phyloP scores from a whole-genome alignment of 2,888 invertebrate species.

The Anoplius nigerrimus region DNA sequence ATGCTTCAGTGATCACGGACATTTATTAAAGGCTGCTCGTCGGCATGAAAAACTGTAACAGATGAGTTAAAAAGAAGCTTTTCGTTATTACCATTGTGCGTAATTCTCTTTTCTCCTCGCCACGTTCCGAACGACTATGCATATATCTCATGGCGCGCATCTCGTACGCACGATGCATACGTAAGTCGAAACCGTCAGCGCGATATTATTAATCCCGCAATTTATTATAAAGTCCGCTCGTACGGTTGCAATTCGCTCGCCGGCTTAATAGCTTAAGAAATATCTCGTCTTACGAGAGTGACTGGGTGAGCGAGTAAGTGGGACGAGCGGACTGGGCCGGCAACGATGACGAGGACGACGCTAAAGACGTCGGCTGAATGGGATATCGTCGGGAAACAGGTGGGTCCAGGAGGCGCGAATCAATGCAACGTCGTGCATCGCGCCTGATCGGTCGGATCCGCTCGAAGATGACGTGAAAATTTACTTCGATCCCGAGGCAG shows the following conservation, averaged over 20 bases:
- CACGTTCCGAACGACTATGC: slow-evolving; percentile 3
- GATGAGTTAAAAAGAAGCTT: no score
- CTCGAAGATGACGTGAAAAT: no score
- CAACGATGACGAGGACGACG: not conserved
- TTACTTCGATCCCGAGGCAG: no score
- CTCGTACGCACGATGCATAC: slow-evolving; percentile 8
- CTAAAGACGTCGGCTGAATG: slow-evolving; percentile 13
- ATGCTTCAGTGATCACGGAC: no score
- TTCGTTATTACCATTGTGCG: no score
- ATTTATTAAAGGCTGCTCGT: no score
- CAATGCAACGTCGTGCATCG: slow-evolving; percentile 9
- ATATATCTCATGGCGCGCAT: no score
- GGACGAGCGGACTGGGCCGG: slow-evolving; percentile 37
- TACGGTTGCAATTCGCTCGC: slow-evolving; percentile 25
- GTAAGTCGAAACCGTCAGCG: slow-evolving; percentile 30
- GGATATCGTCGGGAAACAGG: slow-evolving; percentile 11
- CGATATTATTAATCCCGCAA: slow-evolving; percentile 35
- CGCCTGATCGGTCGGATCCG: slow-evolving; percentile 11
- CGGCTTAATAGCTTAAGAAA: slow-evolving; percentile 37
- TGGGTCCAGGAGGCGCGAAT: not conserved
- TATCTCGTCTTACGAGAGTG: slow-evolving; percentile 1
- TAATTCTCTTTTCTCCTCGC: slow-evolving; percentile 17
- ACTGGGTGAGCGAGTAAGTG: slow-evolving; percentile 33
- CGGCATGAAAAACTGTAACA: no score
- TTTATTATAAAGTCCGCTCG: slow-evolving; percentile 28